Evolutionary conservation across 2,797 vertebrate species (phyloP).

Genomic region (Agapornis canus): DNA sequence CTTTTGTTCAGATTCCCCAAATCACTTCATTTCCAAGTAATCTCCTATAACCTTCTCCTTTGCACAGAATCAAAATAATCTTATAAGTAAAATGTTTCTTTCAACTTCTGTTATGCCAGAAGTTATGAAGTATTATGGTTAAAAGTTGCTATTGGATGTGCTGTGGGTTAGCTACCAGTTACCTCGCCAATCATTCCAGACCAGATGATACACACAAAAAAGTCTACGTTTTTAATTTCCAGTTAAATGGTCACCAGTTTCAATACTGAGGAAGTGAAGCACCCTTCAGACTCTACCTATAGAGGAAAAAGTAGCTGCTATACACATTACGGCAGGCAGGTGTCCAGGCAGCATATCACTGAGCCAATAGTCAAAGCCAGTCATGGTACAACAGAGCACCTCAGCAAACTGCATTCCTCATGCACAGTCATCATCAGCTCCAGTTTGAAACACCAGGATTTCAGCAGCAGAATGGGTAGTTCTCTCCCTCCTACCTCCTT

Average conservation of each 20-base stretch:
- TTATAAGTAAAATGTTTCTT: background rate
- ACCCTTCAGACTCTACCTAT: background rate
- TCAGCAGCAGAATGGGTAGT: background rate
- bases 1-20: background rate
- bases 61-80: background rate
- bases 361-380: background rate
- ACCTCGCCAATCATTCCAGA: background rate
- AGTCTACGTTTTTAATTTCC: background rate
- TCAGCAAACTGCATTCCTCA: background rate
- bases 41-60: background rate
- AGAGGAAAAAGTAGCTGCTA: background rate
- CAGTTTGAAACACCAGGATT: background rate
- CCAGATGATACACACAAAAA: background rate
- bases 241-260: background rate
- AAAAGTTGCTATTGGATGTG: background rate
- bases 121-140: background rate
- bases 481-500: rapidly evolving
- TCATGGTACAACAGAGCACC: background rate
- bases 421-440: background rate
- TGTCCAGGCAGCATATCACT: background rate
- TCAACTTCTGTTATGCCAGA: background rate
- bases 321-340: background rate
- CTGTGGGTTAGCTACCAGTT: rapidly evolving
- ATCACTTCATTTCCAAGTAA: background rate
- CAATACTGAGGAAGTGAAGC: background rate